Percentiles rank a stretch among this genome's conserved stretches.
phyloP scores from a whole-genome alignment of 2,888 invertebrate genomes.

The Horisme vitalbata region DNA sequence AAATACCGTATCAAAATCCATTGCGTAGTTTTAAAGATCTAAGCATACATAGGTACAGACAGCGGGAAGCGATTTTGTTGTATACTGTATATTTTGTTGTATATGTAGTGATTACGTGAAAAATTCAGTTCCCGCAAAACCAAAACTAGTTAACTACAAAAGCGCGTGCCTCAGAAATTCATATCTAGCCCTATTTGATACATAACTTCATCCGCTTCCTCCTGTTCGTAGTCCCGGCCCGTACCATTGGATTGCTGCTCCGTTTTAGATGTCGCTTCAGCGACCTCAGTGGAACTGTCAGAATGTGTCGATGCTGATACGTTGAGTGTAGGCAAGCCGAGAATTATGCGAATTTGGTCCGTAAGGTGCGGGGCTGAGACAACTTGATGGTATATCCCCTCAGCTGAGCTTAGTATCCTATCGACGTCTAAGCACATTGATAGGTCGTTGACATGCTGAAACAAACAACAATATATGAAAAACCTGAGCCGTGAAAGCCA shows the following conservation, averaged over 20 bases:
- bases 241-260: constrained; percentile 47
- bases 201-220: constrained; percentile 80
- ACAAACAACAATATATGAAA: not conserved
- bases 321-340: constrained; percentile 84
- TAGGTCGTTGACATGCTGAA: constrained; percentile 97
- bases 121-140: no score
- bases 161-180: constrained; percentile 72
- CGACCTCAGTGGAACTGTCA: constrained; percentile 38
- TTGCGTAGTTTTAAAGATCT: no score
- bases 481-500: no score
- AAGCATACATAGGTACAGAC: no score
- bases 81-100: no score
- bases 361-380: constrained; percentile 87
- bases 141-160: constrained; percentile 5
- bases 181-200: constrained; percentile 82
- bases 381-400: constrained; percentile 96
- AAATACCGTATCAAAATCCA: no score
- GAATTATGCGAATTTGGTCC: constrained; percentile 87
- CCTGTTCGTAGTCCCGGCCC: constrained; percentile 29
- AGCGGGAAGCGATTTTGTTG: no score
- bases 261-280: constrained; percentile 32
- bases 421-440: constrained; percentile 93
- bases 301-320: constrained; percentile 57
- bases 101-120: no score
- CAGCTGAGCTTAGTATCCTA: constrained; percentile 91